Evolutionary conservation across 2,888 invertebrate species (phyloP).

Genomic region (Conistra vaccinii): DNA sequence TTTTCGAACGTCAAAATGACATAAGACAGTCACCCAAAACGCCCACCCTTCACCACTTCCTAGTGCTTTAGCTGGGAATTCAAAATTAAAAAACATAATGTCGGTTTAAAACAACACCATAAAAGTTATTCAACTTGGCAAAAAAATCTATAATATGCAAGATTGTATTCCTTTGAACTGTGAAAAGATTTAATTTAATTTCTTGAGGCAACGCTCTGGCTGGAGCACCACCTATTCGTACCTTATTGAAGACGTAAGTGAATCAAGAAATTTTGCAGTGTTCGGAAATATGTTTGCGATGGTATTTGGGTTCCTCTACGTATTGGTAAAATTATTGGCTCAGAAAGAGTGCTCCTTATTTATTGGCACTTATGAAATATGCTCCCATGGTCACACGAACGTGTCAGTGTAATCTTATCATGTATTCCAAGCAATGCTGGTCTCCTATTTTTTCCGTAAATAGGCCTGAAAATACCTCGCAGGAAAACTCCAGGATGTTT

Average conservation of each 20-base stretch:
- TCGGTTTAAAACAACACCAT: background rate
- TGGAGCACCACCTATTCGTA: constrained; percentile 27
- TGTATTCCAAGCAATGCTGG: background rate
- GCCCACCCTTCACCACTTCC: too few relatives aligned
- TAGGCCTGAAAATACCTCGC: background rate
- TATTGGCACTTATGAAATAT: background rate
- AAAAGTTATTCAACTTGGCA: constrained; percentile 1
- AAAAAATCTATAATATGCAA: constrained; percentile 59
- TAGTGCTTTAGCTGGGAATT: too few relatives aligned
- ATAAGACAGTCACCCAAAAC: too few relatives aligned
- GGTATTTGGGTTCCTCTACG: background rate
- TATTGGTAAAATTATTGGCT: background rate
- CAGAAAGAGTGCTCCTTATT: background rate
- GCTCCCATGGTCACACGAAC: background rate
- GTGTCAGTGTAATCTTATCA: background rate
- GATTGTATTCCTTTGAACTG: constrained; percentile 59
- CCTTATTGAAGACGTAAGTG: constrained; percentile 50
- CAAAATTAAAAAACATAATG: too few relatives aligned
- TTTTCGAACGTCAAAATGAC: too few relatives aligned
- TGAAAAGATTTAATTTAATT: constrained; percentile 57
- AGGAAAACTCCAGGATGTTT: too few relatives aligned
- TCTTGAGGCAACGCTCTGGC: constrained; percentile 23
- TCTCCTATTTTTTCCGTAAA: background rate
- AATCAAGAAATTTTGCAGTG: constrained; percentile 44
- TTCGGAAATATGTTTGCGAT: constrained; percentile 25